Percentiles rank a stretch among this genome's conserved stretches.
Conservation (phyloP, 2,797 vertebrate species). For the Tadarida brasiliensis region DNA sequence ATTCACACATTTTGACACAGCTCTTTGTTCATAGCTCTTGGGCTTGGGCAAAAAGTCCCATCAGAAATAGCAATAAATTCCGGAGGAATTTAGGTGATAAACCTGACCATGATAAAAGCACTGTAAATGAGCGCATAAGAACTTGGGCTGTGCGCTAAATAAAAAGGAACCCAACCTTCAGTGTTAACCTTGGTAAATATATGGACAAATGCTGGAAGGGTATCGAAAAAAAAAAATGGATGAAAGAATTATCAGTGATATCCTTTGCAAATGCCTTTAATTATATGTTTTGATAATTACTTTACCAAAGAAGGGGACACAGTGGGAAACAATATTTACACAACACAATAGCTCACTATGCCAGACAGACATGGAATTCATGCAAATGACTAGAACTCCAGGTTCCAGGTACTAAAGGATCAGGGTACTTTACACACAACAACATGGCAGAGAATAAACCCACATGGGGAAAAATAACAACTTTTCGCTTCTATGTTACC, state of each 20-base stretch:
- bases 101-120: slow-evolving; percentile 27
- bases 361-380: slow-evolving; percentile 44
- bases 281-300: slow-evolving; percentile 31
- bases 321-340: background rate
- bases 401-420: slow-evolving; percentile 34
- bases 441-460: slow-evolving; percentile 53
- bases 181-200: background rate
- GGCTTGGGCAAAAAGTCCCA: slow-evolving; percentile 9
- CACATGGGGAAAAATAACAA: background rate
- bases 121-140: background rate
- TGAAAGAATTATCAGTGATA: slow-evolving; percentile 32
- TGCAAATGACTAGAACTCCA: slow-evolving; percentile 44
- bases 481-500: background rate
- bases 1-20: background rate
- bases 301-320: slow-evolving; percentile 7
- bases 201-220: slow-evolving; percentile 13
- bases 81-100: slow-evolving; percentile 41
- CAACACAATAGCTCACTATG: slow-evolving; percentile 27
- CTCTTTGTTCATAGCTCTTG: background rate
- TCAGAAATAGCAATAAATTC: slow-evolving; percentile 52
- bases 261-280: slow-evolving; percentile 55
- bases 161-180: slow-evolving; percentile 35
- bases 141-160: background rate
- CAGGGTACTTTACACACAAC: slow-evolving; percentile 41
- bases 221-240: slow-evolving; percentile 17